Evolutionary conservation across 1,140 invertebrate genomes (phyloP).

Genomic region (Hycleus cichorii): DNA sequence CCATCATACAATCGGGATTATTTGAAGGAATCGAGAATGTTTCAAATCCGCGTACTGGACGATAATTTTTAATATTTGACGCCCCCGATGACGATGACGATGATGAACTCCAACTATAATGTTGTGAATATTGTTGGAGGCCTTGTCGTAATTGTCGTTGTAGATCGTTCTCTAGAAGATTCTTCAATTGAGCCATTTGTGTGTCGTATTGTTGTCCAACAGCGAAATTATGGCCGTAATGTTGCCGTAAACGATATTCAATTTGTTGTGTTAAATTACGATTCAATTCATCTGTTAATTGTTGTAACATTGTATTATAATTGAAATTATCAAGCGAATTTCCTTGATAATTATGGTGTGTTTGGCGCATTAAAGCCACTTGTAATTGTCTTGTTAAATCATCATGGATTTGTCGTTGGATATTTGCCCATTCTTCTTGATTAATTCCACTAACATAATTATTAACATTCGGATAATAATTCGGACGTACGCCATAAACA

Average conservation of each 20-base stretch:
- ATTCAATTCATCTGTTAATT: conserved; percentile 29
- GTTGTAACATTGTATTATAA: conserved; percentile 22
- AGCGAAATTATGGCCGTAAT: background rate
- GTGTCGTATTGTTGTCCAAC: conserved; percentile 12
- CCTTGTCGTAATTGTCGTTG: conserved; percentile 29
- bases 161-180: conserved; percentile 26
- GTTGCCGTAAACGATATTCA: conserved; percentile 16
- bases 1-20: conserved; percentile 5
- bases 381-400: conserved; percentile 29
- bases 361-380: conserved; percentile 22
- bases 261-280: conserved; percentile 31
- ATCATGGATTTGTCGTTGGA: conserved; percentile 27
- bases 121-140: conserved; percentile 19
- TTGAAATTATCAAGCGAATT: background rate
- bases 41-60: conserved; percentile 6
- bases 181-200: conserved; percentile 22
- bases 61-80: conserved; percentile 1
- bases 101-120: conserved; percentile 18
- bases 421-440: conserved; percentile 2
- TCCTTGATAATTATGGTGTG: background rate
- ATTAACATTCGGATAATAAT: background rate
- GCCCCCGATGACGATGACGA: conserved; percentile 12
- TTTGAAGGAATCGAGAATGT: too few relatives aligned
- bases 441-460: background rate
- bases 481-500: background rate